phyloP scores from a whole-genome alignment of 64 coral and sea anemone genomes.

The Pocillopora verrucosa region DNA sequence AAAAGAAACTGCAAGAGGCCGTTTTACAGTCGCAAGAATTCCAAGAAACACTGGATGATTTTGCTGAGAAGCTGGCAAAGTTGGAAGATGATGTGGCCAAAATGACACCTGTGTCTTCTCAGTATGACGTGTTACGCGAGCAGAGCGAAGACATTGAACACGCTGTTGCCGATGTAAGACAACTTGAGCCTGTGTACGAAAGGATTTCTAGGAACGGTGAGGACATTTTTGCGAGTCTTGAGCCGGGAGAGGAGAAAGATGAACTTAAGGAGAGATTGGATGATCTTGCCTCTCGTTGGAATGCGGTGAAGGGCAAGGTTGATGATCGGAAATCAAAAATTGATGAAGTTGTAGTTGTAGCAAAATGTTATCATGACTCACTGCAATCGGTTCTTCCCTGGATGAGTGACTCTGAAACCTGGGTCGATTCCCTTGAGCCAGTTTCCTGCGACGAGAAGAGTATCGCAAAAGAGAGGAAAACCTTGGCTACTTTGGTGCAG shows the following conservation, averaged over 20 bases:
- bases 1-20: slow-evolving; percentile 63
- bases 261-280: slow-evolving; percentile 74
- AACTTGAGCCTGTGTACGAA: slow-evolving; percentile 91
- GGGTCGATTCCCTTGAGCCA: slow-evolving; percentile 61
- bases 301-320: slow-evolving; percentile 64
- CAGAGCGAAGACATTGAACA: slow-evolving; percentile 78
- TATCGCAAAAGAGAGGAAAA: slow-evolving; percentile 70
- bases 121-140: slow-evolving; percentile 71
- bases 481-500: slow-evolving; percentile 44
- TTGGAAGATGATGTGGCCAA: slow-evolving; percentile 71
- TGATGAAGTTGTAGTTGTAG: slow-evolving; percentile 68
- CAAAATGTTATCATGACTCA: slow-evolving; percentile 58
- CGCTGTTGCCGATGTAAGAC: slow-evolving; percentile 64
- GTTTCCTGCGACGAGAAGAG: slow-evolving; percentile 86
- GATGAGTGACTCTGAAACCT: slow-evolving; percentile 60
- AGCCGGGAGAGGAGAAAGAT: slow-evolving; percentile 73
- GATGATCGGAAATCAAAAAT: slow-evolving; percentile 71
- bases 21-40: slow-evolving; percentile 87
- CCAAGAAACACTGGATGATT: slow-evolving; percentile 76
- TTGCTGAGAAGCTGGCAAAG: slow-evolving; percentile 72
- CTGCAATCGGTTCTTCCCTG: slow-evolving; percentile 59
- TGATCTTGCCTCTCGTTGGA: slow-evolving; percentile 75
- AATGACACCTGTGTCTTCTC: slow-evolving; percentile 74
- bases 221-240: slow-evolving; percentile 62
- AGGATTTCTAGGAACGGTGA: slow-evolving; percentile 63